Evolutionary conservation across 2,113 vertebrate species (phyloP).

Genomic region (Cacatua alba): DNA sequence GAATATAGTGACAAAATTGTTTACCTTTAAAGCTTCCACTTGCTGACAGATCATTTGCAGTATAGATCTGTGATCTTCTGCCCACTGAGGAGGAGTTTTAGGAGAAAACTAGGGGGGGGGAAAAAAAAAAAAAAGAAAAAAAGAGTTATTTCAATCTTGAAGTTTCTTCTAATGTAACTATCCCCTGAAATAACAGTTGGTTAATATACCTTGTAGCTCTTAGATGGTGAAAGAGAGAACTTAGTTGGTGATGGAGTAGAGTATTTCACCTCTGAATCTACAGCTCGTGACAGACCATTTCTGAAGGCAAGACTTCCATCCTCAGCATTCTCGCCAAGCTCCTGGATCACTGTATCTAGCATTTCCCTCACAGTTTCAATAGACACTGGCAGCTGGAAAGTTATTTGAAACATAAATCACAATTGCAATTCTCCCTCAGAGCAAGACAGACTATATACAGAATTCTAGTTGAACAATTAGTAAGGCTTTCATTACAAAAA

Average conservation of each 20-base stretch:
- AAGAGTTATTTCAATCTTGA: not conserved
- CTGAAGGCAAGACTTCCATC: slow-evolving; percentile 77
- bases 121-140: not conserved
- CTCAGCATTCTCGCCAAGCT: slow-evolving; percentile 84
- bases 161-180: not conserved
- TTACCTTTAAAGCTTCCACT: slow-evolving; percentile 95
- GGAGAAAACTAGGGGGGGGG: slow-evolving; percentile 83
- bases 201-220: slow-evolving; percentile 84
- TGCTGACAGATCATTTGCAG: slow-evolving; percentile 94
- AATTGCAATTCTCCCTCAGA: not conserved
- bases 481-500: not conserved
- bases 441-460: not conserved
- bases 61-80: slow-evolving; percentile 92
- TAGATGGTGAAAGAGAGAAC: slow-evolving; percentile 85
- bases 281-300: slow-evolving; percentile 70
- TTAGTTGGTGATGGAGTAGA: slow-evolving; percentile 86
- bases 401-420: not conserved
- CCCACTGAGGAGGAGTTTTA: slow-evolving; percentile 93
- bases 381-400: slow-evolving; percentile 86
- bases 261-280: slow-evolving; percentile 84
- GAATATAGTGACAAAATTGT: not conserved
- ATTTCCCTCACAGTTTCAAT: slow-evolving; percentile 90
- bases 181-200: not conserved
- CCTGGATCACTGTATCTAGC: slow-evolving; percentile 88
- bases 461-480: not conserved